A percentile compares a stretch with the other conserved stretches of the same genome.
phyloP scores from a whole-genome alignment of 2,888 invertebrate species.

The Tenthredo livida region DNA sequence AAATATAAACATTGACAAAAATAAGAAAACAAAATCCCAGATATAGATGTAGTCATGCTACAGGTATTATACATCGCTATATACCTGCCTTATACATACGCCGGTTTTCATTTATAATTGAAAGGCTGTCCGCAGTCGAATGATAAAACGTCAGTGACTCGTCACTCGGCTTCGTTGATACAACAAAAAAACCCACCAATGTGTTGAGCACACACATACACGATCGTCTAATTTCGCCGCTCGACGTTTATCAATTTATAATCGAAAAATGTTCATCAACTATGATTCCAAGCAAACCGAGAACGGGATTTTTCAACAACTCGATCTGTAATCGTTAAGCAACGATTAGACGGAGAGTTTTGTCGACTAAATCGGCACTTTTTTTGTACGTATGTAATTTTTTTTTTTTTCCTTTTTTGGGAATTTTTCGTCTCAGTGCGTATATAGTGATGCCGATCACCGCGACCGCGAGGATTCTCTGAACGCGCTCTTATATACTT shows the following conservation, averaged over 20 bases:
- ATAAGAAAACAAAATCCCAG: slow-evolving; percentile 57
- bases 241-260: neutral
- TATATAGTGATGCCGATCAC: too few relatives aligned
- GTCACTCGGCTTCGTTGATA: neutral
- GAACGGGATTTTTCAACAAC: neutral
- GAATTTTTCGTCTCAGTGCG: slow-evolving; percentile 36
- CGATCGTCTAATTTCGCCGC: neutral
- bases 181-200: neutral
- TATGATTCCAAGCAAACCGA: neutral
- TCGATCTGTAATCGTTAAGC: neutral
- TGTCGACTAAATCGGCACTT: neutral
- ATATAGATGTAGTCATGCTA: neutral
- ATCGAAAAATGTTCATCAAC: neutral
- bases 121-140: slow-evolving; percentile 69
- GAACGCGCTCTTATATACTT: neutral
- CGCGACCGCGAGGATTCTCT: slow-evolving; percentile 43
- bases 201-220: neutral
- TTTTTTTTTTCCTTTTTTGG: neutral
- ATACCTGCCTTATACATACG: neutral
- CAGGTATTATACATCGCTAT: neutral
- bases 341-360: too few relatives aligned
- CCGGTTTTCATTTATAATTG: slow-evolving; percentile 72
- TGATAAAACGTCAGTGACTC: slow-evolving; percentile 63
- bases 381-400: too few relatives aligned
- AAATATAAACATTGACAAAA: slow-evolving; percentile 64